Conservation (phyloP, 2,888 invertebrate genomes). For the Tribolium freemani region DNA sequence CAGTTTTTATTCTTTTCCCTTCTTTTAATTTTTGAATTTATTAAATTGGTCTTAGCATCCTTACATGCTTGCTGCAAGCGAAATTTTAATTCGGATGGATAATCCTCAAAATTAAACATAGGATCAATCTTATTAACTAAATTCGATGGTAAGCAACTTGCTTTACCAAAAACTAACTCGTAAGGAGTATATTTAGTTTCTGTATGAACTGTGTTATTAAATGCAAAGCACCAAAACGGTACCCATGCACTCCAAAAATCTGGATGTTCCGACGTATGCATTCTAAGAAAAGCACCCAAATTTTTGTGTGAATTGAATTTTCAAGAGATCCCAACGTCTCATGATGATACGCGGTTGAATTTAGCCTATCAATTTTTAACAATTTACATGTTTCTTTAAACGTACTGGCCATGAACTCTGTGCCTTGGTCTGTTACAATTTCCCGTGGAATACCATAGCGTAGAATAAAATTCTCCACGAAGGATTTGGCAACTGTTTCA, state of each 20-base stretch:
- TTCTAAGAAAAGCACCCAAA: slow-evolving; percentile 1
- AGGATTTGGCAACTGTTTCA: too few relatives aligned
- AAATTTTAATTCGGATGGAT: not conserved
- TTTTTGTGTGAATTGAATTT: slow-evolving; percentile 40
- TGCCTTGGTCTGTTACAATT: slow-evolving; percentile 41
- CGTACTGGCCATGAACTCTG: slow-evolving; percentile 13
- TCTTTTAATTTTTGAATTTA: not conserved
- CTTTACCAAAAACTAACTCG: too few relatives aligned
- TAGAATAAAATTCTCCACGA: too few relatives aligned
- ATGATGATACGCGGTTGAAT: slow-evolving; percentile 38
- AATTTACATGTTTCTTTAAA: slow-evolving; percentile 19
- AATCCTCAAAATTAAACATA: slow-evolving; percentile 2
- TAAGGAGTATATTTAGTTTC: too few relatives aligned
- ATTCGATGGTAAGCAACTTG: too few relatives aligned
- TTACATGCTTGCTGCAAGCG: not conserved
- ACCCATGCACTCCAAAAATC: not conserved
- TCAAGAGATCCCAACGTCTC: slow-evolving; percentile 39
- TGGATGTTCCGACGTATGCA: not conserved
- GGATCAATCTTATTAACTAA: not conserved
- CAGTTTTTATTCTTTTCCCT: not conserved
- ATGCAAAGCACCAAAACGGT: not conserved
- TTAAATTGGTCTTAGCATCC: not conserved
- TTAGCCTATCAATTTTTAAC: not conserved
- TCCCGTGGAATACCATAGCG: too few relatives aligned
- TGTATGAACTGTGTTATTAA: too few relatives aligned